Base-by-base conservation (phyloP, 2,888 invertebrate genomes). In the Agapostemon virescens region DNA sequence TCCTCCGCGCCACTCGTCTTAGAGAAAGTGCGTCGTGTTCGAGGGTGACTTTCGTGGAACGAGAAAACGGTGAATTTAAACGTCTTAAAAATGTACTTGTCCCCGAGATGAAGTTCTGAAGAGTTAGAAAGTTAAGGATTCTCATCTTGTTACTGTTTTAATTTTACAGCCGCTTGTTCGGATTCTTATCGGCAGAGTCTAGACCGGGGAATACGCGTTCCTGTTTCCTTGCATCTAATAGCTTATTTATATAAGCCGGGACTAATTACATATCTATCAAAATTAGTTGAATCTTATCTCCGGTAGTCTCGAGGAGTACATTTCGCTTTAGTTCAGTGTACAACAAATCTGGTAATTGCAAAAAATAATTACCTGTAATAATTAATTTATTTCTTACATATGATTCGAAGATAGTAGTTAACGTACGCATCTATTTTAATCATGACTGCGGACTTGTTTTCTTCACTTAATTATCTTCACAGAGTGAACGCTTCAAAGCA, bases 1-100 rank as follows among this genome's bases (percentile, higher is more conserved):
- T 55, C 6, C 15, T 55, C 7, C 33, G 30, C 33, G 23, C 13
- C 45, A 38, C 49, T 70, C 23, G 30, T 64, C 63, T 23, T 7
- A 13, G 20, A 23, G 33, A 58, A 67, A 49, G 42, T 15, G 61
- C 42, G 61, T 45, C 70, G 20, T 13, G 58, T 52, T 38, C 40
- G 40, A 33, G 67, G 73, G 66, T 17, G 45, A 36, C 64, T 64
- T 36, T 26, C 63, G 64, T 26, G 36, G 42, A 63, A 71, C 17
- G 55, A 42, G 33, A 9, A 58, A 13, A 38, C 26, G 30, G 33
- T 33, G 61, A 23, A 64, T 49, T 64, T 26, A 20, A 17, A 26
- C 45, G 72, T 49, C 63, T 45, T 36, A 38, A 72, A 13, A 64
- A 49, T 36, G 36, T 36, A 36, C 63, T 63, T 36, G 33, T 36